phyloP scores from a whole-genome alignment of 2,113 vertebrate genomes.

The Zosterops pallidus region DNA sequence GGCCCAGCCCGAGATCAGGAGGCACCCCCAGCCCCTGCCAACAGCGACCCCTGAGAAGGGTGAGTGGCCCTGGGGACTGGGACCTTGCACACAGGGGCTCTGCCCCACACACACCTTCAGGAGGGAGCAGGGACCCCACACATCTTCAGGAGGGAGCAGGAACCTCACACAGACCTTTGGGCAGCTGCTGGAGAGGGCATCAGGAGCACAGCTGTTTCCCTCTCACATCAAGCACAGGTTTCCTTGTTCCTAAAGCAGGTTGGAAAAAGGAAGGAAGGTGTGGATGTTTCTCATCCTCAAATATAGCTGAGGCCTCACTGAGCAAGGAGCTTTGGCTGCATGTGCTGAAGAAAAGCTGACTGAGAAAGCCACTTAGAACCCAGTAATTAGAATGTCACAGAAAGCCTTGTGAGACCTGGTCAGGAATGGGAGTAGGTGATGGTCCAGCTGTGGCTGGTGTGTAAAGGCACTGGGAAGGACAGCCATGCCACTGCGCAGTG shows the following conservation, averaged over 20 bases:
- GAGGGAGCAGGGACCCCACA: too few relatives aligned
- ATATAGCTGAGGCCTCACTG: not conserved
- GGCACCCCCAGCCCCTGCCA: slow-evolving; percentile 73
- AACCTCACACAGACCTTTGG: accelerated
- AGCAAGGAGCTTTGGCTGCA: not conserved
- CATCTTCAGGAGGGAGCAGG: too few relatives aligned
- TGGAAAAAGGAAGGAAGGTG: not conserved
- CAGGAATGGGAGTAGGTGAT: not conserved
- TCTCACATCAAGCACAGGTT: not conserved
- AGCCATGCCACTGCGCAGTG: not conserved
- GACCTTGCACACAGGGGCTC: too few relatives aligned
- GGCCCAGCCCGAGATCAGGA: slow-evolving; percentile 72
- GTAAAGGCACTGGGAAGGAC: not conserved
- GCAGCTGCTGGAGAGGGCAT: not conserved
- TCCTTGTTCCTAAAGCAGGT: not conserved
- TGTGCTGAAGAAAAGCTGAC: not conserved
- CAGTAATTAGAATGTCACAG: not conserved
- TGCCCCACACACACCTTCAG: not conserved
- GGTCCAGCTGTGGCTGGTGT: not conserved
- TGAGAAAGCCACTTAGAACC: not conserved
- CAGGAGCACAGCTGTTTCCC: not conserved
- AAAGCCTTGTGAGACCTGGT: not conserved
- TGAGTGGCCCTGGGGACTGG: slow-evolving; percentile 36
- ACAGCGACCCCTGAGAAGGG: slow-evolving; percentile 76
- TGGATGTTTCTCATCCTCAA: not conserved